Evolutionary conservation across 2,888 invertebrate genomes (phyloP).

Genomic region (Cinara cedri): DNA sequence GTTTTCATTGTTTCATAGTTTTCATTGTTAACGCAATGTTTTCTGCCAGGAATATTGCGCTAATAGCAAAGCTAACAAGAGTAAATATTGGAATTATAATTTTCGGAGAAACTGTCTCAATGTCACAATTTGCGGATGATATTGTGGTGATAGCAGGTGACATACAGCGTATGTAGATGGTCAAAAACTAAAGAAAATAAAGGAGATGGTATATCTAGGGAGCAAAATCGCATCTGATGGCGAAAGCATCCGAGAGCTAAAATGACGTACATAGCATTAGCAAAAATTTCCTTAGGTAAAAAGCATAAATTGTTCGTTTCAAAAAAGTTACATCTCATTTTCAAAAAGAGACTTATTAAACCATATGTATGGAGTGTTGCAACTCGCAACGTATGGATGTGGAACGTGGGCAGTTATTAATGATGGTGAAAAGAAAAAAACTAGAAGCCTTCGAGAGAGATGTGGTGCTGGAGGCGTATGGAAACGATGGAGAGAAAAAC

Average conservation of each 20-base stretch:
- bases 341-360: not conserved
- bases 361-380: not conserved
- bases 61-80: too few relatives aligned
- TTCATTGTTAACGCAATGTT: too few relatives aligned
- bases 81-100: too few relatives aligned
- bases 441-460: too few relatives aligned
- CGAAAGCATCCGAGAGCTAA: not conserved
- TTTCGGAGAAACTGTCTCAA: not conserved
- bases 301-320: not conserved
- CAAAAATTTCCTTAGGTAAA: not conserved
- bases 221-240: slow-evolving; percentile 5
- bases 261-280: not conserved
- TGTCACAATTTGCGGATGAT: not conserved
- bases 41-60: too few relatives aligned
- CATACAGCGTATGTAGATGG: not conserved
- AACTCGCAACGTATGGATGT: not conserved
- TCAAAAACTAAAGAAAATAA: not conserved
- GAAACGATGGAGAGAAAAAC: too few relatives aligned
- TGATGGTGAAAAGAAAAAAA: not conserved
- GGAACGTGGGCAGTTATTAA: not conserved
- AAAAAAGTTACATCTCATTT: not conserved
- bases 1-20: too few relatives aligned
- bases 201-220: not conserved
- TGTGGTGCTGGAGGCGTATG: too few relatives aligned
- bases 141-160: not conserved